Evolutionary conservation across 2,888 invertebrate species (phyloP).

Genomic region (Pyrrhia umbra): DNA sequence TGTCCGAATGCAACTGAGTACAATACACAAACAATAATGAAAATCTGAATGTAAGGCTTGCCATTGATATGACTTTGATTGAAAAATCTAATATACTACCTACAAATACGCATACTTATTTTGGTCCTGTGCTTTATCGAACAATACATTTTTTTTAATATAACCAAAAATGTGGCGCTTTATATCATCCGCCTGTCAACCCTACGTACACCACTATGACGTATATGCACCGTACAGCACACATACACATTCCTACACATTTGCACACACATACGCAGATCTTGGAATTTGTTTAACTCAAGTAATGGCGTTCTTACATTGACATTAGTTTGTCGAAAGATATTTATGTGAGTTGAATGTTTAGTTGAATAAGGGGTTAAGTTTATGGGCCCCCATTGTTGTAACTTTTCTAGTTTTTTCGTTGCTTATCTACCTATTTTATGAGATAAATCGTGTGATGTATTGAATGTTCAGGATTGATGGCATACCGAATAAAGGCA

Average conservation of each 20-base stretch:
- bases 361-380: constrained; percentile 89
- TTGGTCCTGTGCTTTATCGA: too few species aligned
- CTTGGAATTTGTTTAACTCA: constrained; percentile 88
- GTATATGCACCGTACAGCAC: constrained; percentile 67
- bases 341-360: constrained; percentile 89
- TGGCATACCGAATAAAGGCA: constrained; percentile 46
- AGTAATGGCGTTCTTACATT: constrained; percentile 89
- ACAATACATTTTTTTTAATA: neutral
- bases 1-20: too few species aligned
- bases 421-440: constrained; percentile 68
- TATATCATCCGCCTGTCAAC: constrained; percentile 30
- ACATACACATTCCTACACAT: constrained; percentile 63
- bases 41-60: too few species aligned
- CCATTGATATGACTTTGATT: too few species aligned
- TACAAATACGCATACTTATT: too few species aligned
- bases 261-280: constrained; percentile 73
- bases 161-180: neutral
- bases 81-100: neutral
- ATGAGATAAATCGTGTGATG: constrained; percentile 73
- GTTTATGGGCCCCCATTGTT: constrained; percentile 82
- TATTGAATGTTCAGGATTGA: constrained; percentile 67
- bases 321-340: constrained; percentile 90
- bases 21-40: too few species aligned
- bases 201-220: constrained; percentile 65
- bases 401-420: constrained; percentile 74